phyloP scores from a whole-genome alignment of 2,113 vertebrate species.

The Callaeas wilsoni region DNA sequence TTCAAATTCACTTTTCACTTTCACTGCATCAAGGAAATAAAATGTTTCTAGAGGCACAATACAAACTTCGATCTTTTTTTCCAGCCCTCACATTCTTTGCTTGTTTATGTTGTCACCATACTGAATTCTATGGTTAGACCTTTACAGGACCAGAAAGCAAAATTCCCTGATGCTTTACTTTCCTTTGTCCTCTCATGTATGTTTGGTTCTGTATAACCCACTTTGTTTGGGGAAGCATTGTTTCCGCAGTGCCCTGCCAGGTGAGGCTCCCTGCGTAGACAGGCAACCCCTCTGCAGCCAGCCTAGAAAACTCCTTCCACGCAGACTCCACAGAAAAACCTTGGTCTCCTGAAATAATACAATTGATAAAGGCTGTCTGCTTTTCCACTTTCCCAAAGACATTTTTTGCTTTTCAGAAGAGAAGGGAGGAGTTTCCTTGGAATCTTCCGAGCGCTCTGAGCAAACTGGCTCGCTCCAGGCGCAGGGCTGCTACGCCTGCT shows the following conservation, averaged over 20 bases:
- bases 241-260: background rate
- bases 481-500: background rate
- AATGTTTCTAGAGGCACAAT: background rate
- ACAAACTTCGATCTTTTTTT: background rate
- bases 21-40: background rate
- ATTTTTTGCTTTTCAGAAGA: constrained; percentile 44
- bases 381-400: background rate
- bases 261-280: background rate
- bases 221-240: background rate
- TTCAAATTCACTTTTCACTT: background rate
- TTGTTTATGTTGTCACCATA: background rate
- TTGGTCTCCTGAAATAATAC: background rate
- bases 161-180: background rate
- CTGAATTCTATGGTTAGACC: background rate
- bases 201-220: background rate
- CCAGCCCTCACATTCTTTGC: background rate
- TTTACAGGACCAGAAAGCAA: background rate
- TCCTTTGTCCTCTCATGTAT: background rate
- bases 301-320: background rate
- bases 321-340: background rate
- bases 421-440: constrained; percentile 30
- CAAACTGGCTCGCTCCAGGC: background rate
- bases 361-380: background rate
- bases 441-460: background rate
- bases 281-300: background rate